Base-by-base conservation (phyloP, 2,113 vertebrate genomes). In the Pandion haliaetus region DNA sequence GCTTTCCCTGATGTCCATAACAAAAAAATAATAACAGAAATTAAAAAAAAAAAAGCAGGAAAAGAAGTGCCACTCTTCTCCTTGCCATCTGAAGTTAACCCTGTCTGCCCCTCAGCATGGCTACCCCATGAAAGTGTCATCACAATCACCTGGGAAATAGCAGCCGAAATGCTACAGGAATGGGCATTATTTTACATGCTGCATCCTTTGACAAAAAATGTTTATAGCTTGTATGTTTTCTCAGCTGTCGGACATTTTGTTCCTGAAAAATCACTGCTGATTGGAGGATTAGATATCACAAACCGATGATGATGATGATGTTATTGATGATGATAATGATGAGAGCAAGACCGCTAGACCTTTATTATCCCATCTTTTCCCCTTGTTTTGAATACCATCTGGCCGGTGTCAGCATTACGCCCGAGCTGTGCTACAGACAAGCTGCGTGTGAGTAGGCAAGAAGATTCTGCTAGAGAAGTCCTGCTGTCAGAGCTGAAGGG, bases 211-310 rank as follows among this genome's bases (percentile, higher is more conserved):
- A 97, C 90, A 96, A 89, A 96, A 97, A 88, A 36, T 98, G 97
- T 98, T 98, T 98, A 98, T 98, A 97, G 97, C 97, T 97, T 98
- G 95, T 98, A 95, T 97, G 95, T 98, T 98, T 98, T 97, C 96
- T 97, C 95, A 98, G 97, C 97, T 97, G 95, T 97, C 81, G 89
- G 97, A 98, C 96, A 34, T 97, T 98, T 96, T 97, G 88, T 98
- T 97, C 96, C 81, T 96, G 96, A 96, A 94, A 88, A 94, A 80
- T 98, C 97, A 95, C 93, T 91, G 96, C 92, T 97, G 85, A 94
- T 93, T 93, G 93, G 93, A 96, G 94, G 96, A 98, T 98, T 94
- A 71, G 92, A 95, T 97, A 52, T 93, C 93, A 52, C 82, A 85
- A 93, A 97, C 80, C 24, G 14, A 96, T 97, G 96, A 97, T 88